Evolutionary conservation across 2,113 vertebrate genomes (phyloP).

Genomic region (Neolamprologus ventralis): DNA sequence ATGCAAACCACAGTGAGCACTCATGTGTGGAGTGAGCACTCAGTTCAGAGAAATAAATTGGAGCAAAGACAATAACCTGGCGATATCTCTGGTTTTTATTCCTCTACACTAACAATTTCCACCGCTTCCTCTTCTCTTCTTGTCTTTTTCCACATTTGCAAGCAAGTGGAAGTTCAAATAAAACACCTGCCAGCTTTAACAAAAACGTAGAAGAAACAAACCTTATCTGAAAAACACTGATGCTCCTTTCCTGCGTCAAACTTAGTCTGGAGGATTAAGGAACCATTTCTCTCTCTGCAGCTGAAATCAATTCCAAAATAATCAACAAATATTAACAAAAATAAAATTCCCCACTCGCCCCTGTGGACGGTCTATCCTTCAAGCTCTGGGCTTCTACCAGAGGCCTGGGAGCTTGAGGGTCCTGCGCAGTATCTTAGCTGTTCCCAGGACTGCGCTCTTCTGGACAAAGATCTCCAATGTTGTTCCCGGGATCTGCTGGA

Average conservation of each 20-base stretch:
- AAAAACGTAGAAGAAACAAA: background rate
- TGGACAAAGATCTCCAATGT: accelerated
- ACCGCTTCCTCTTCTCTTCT: background rate
- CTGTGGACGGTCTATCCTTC: accelerated
- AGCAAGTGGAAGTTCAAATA: background rate
- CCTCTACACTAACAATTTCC: background rate
- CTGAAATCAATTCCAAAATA: background rate
- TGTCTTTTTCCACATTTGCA: background rate
- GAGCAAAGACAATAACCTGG: background rate
- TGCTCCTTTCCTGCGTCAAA: background rate
- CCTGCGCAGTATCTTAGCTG: background rate
- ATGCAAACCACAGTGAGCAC: constrained; percentile 7
- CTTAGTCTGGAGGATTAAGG: background rate
- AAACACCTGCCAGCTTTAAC: background rate
- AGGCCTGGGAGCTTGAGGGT: background rate
- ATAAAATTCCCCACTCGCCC: accelerated
- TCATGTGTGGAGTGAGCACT: background rate
- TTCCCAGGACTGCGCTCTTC: accelerated
- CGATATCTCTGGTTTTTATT: background rate
- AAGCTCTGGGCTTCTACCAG: accelerated
- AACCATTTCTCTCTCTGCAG: background rate
- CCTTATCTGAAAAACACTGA: background rate
- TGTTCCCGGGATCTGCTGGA: accelerated
- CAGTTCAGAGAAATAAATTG: background rate
- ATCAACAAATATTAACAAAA: background rate